A percentile compares a stretch with the other conserved stretches of the same genome.
These are phyloP conservation scores for Platyrinchus mystaceus DNA, from an alignment of 2,797 vertebrate genomes.

Conservation along the genomic window DNA sequence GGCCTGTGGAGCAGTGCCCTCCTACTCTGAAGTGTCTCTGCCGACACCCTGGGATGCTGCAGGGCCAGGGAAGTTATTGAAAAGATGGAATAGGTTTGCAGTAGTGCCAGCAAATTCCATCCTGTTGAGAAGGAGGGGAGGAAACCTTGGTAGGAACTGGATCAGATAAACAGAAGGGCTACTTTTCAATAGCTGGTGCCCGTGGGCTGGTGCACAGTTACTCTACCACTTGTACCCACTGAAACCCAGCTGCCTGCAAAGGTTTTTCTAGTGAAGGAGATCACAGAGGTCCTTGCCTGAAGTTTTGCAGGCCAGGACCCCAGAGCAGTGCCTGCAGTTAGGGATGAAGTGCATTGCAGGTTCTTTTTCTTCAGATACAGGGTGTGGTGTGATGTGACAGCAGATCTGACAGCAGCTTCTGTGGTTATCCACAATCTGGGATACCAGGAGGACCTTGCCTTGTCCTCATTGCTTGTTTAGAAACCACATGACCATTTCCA, in stretches of 20 bases:
- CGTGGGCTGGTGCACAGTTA: neutral
- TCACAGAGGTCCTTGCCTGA: neutral
- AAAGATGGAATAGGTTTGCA: neutral
- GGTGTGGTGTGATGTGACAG: neutral
- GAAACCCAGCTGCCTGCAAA: neutral
- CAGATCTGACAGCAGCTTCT: neutral
- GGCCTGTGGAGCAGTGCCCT: neutral
- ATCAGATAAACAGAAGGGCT: neutral
- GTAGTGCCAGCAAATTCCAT: conserved; percentile 24
- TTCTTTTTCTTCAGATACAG: neutral
- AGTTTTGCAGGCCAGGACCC: neutral
- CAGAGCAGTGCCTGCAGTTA: neutral
- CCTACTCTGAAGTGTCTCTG: neutral
- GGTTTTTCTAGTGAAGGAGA: neutral
- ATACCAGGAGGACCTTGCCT: neutral
- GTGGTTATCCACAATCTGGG: neutral
- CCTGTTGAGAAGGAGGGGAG: neutral
- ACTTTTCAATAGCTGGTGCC: neutral
- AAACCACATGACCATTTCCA: neutral
- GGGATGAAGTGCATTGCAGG: neutral
- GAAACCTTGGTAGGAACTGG: neutral
- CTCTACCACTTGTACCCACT: neutral
- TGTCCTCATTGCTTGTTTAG: neutral
- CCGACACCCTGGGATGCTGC: neutral
- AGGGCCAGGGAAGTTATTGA: neutral